Conservation (phyloP, 2,888 invertebrate species). For the Phaonia tiefii region DNA sequence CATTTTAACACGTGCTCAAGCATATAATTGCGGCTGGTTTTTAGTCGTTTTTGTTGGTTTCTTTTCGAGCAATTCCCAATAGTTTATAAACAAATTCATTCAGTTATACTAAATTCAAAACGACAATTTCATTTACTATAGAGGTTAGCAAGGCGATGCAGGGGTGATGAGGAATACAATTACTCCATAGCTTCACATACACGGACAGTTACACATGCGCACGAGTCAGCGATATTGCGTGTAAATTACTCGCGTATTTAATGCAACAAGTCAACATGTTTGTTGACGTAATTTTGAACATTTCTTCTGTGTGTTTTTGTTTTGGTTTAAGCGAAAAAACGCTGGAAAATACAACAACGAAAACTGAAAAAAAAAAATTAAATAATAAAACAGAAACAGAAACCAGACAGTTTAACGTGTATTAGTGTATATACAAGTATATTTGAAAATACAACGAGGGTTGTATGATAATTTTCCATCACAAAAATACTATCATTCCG, state of each 20-base stretch:
- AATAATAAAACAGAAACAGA: neutral
- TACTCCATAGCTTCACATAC: neutral
- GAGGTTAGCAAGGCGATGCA: neutral
- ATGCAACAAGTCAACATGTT: constrained; percentile 64
- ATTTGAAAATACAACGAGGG: too few species aligned
- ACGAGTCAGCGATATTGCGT: constrained; percentile 53
- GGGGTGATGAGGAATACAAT: neutral
- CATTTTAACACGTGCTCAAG: constrained; percentile 34
- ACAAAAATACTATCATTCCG: too few species aligned
- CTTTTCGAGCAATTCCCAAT: too few species aligned
- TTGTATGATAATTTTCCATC: too few species aligned
- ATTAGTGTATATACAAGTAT: too few species aligned
- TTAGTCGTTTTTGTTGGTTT: too few species aligned
- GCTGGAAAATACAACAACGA: neutral
- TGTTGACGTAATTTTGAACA: constrained; percentile 63
- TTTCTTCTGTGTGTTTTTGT: constrained; percentile 13
- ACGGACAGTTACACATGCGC: neutral
- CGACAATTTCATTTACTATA: constrained; percentile 16
- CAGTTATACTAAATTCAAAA: too few species aligned
- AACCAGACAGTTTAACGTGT: too few species aligned
- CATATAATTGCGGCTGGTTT: constrained; percentile 33
- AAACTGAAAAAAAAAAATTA: too few species aligned
- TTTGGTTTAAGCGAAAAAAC: constrained; percentile 17
- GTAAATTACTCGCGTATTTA: constrained; percentile 61
- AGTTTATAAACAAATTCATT: too few species aligned